Conservation (phyloP, 1,140 invertebrate genomes). For the Bombus sibiricus region DNA sequence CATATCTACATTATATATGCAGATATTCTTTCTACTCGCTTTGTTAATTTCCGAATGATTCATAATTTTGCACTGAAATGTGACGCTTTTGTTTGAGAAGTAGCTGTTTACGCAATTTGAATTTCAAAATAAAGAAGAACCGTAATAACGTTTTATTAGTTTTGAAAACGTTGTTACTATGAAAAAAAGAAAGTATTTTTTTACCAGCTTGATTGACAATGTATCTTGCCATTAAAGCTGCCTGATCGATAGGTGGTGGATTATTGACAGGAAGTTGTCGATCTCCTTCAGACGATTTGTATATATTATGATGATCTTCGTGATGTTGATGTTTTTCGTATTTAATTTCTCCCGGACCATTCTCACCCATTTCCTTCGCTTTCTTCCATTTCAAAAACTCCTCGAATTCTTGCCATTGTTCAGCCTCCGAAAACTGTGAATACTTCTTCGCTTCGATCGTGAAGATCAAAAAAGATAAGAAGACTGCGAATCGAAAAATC, state of each 20-base stretch:
- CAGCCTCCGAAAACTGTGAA: not conserved
- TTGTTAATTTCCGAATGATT: not conserved
- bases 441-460: conserved; percentile 67
- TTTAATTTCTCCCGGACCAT: not conserved
- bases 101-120: not conserved
- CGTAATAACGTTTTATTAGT: not conserved
- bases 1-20: conserved; percentile 13
- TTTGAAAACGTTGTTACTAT: not conserved
- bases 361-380: not conserved
- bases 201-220: conserved; percentile 66
- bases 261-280: not conserved
- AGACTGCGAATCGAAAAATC: conserved; percentile 62
- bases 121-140: too few relatives aligned
- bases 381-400: conserved; percentile 42
- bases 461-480: conserved; percentile 71
- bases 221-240: conserved; percentile 57
- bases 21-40: not conserved
- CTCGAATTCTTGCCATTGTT: conserved; percentile 51
- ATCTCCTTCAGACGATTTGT: not conserved
- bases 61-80: not conserved
- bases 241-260: conserved; percentile 32
- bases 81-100: not conserved
- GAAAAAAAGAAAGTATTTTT: not conserved
- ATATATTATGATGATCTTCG: not conserved
- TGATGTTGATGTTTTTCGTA: not conserved